These are phyloP conservation scores for Parnassius mnemosyne DNA, from an alignment of 2,888 invertebrate species.

Conservation along the genomic window DNA sequence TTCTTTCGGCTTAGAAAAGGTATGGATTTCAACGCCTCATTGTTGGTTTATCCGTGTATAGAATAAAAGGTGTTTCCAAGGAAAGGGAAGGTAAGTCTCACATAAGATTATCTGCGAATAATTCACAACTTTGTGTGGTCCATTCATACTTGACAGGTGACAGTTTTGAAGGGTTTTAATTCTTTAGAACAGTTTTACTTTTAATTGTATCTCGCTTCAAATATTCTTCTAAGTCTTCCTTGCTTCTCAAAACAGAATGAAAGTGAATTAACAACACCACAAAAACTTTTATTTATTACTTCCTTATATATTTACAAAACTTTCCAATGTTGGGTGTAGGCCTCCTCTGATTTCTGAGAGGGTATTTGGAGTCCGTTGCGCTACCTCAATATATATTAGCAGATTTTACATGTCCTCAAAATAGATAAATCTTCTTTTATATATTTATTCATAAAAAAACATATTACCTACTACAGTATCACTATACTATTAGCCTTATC, in stretches of 20 bases:
- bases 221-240: constrained; percentile 30
- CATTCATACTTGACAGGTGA: constrained; percentile 59
- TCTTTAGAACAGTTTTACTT: constrained; percentile 56
- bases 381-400: too few species aligned
- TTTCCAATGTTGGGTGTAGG: too few species aligned
- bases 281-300: constrained; percentile 1
- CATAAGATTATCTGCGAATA: constrained; percentile 57
- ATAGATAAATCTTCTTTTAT: too few species aligned
- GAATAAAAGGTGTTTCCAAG: constrained; percentile 60
- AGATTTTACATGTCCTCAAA: too few species aligned
- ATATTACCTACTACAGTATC: too few species aligned
- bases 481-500: too few species aligned
- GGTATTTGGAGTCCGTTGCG: too few species aligned
- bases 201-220: constrained; percentile 40
- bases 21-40: constrained; percentile 77
- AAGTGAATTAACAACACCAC: constrained; percentile 33
- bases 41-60: constrained; percentile 67
- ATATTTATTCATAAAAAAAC: too few species aligned
- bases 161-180: constrained; percentile 49
- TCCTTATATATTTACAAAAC: not conserved
- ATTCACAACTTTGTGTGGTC: constrained; percentile 65
- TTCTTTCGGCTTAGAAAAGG: constrained; percentile 55
- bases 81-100: constrained; percentile 65
- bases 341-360: too few species aligned
- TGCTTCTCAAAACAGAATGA: constrained; percentile 40